These are phyloP conservation scores for Indicator maculatus DNA, from an alignment of 2,113 vertebrate genomes.

Conservation along the genomic window DNA sequence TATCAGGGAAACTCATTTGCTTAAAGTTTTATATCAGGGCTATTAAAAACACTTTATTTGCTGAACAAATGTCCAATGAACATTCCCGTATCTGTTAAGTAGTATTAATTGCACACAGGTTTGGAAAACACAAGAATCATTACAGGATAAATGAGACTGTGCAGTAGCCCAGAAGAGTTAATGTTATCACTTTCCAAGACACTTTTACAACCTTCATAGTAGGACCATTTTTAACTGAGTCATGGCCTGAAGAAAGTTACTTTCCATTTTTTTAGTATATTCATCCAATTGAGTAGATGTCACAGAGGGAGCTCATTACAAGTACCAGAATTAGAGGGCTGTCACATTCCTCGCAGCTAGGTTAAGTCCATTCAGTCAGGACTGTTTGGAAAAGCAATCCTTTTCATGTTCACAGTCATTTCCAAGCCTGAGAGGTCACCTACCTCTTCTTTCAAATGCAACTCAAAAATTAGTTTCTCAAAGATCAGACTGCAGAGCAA, in stretches of 20 bases:
- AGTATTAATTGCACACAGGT: constrained; percentile 61
- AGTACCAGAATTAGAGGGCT: neutral
- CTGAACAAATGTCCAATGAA: constrained; percentile 48
- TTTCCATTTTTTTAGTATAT: neutral
- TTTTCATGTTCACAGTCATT: neutral
- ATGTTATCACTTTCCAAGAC: constrained; percentile 50
- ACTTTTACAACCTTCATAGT: constrained; percentile 36
- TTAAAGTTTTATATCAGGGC: constrained; percentile 42
- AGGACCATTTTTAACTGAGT: constrained; percentile 58
- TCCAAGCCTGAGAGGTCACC: neutral
- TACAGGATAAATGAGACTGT: constrained; percentile 60
- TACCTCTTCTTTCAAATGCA: neutral
- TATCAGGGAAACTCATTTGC: constrained; percentile 60
- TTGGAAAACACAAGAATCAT: constrained; percentile 66
- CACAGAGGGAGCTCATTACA: neutral
- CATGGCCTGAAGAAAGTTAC: constrained; percentile 20
- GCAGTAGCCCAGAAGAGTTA: constrained; percentile 48
- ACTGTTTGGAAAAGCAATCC: neutral
- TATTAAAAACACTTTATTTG: constrained; percentile 69
- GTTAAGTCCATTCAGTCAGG: neutral
- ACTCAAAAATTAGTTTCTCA: neutral
- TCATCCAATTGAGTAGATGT: constrained; percentile 7
- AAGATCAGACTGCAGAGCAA: neutral
- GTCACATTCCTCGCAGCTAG: neutral
- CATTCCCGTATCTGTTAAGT: constrained; percentile 33